Percentiles rank a stretch among this genome's conserved stretches.
phyloP scores from a whole-genome alignment of 2,113 vertebrate genomes.

The Tenebrosternarchus preto region DNA sequence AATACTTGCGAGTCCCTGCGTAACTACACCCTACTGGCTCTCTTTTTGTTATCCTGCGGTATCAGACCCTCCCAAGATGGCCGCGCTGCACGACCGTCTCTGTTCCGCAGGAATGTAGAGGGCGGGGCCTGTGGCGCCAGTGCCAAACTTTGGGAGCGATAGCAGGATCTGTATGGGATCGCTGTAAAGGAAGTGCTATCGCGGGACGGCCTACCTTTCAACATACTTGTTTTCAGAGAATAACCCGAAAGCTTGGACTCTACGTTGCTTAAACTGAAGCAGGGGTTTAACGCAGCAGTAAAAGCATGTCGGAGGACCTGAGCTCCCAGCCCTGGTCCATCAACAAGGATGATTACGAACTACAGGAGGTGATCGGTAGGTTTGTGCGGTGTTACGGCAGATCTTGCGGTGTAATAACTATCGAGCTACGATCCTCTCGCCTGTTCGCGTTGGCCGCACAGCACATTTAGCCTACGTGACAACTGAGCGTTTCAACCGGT shows the following conservation, averaged over 20 bases:
- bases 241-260: conserved; percentile 50
- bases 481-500: no score
- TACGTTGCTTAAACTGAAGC: conserved; percentile 46
- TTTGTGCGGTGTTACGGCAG: conserved; percentile 20
- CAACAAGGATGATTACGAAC: conserved; percentile 94
- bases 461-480: no score
- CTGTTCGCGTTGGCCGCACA: no score
- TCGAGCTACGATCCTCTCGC: no score
- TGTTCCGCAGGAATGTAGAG: conserved; percentile 68
- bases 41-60: neutral
- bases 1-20: neutral
- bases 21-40: neutral
- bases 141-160: conserved; percentile 83
- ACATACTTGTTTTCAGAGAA: conserved; percentile 56
- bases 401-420: no score
- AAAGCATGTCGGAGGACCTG: conserved; percentile 91
- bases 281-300: conserved; percentile 57
- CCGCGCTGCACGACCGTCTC: conserved; percentile 55
- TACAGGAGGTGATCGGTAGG: conserved; percentile 96
- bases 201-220: conserved; percentile 61
- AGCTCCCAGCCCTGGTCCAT: conserved; percentile 93
- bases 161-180: conserved; percentile 72
- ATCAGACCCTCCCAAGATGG: conserved; percentile 66
- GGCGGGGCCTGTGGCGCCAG: conserved; percentile 74
- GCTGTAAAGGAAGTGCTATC: conserved; percentile 63